These are phyloP conservation scores for Drosophila cardini DNA, from an alignment of 1,140 invertebrate genomes.

Conservation along the genomic window DNA sequence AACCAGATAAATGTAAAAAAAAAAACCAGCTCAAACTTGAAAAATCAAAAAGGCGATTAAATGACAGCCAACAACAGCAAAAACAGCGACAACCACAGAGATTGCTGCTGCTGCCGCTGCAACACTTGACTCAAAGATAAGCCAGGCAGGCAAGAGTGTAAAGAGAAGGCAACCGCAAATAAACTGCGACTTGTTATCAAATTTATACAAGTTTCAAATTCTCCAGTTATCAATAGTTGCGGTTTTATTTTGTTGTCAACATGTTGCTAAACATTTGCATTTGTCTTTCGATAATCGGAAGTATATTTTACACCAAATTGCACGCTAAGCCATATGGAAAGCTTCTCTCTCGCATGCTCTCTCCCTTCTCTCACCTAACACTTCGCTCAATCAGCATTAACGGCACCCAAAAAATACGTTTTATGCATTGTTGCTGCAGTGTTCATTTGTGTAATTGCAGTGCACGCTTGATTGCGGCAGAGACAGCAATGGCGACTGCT, in stretches of 20 bases:
- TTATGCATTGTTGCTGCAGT: conserved; percentile 40
- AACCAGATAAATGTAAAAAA: conserved; percentile 18
- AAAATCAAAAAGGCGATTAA: conserved; percentile 37
- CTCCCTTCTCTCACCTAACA: background rate
- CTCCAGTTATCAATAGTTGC: background rate
- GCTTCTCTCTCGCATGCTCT: conserved; percentile 1
- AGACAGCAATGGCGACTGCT: conserved; percentile 30
- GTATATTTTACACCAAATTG: conserved; percentile 62
- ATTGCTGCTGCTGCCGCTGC: background rate
- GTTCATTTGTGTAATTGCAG: conserved; percentile 77
- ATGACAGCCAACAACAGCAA: conserved; percentile 1
- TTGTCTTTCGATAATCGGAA: conserved; percentile 54
- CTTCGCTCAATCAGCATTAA: conserved; percentile 46
- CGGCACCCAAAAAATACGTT: conserved; percentile 21
- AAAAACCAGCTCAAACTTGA: conserved; percentile 49
- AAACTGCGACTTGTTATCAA: conserved; percentile 15
- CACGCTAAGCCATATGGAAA: conserved; percentile 40
- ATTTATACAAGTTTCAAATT: background rate
- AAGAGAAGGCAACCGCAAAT: conserved; percentile 5
- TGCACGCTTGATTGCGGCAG: conserved; percentile 75
- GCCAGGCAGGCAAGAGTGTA: background rate
- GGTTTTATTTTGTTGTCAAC: conserved; percentile 19
- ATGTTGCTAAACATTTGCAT: conserved; percentile 55
- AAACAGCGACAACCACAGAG: conserved; percentile 3
- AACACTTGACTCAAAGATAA: background rate